Conservation (phyloP, 35 echinoderm and acorn worm genomes). For the Diadema setosum region DNA sequence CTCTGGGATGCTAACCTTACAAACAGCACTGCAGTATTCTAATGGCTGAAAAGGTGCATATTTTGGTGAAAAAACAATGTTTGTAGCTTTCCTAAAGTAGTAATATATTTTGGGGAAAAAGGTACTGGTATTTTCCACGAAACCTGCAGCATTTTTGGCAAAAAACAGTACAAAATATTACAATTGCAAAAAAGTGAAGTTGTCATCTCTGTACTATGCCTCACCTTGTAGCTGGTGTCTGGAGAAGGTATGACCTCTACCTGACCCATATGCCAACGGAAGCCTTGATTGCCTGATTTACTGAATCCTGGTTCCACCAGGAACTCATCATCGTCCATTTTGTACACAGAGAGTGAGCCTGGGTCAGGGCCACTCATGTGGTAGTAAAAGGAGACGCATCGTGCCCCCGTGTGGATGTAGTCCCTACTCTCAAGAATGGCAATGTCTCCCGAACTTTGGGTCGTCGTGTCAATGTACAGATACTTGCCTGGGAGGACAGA, state of each 20-base stretch:
- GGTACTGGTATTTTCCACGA: too few relatives aligned
- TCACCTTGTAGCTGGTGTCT: slow-evolving; percentile 32
- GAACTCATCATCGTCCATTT: slow-evolving; percentile 60
- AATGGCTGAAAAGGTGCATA: not conserved
- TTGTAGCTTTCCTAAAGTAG: not conserved
- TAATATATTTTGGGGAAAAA: not conserved
- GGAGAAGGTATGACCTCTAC: slow-evolving; percentile 31
- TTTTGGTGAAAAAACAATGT: not conserved
- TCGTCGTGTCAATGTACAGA: not conserved
- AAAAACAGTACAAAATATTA: too few relatives aligned
- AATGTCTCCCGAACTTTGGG: not conserved
- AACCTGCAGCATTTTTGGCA: too few relatives aligned
- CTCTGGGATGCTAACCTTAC: not conserved
- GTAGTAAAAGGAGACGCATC: slow-evolving; percentile 86
- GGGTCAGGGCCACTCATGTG: slow-evolving; percentile 68
- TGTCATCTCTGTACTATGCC: not conserved
- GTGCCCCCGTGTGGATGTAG: not conserved
- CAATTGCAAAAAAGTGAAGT: not conserved
- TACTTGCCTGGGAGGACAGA: not conserved
- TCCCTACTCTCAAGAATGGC: not conserved
- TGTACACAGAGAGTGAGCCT: slow-evolving; percentile 74
- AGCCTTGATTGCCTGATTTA: slow-evolving; percentile 70
- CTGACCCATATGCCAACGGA: slow-evolving; percentile 56
- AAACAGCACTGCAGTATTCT: too few relatives aligned
- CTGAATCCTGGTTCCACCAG: slow-evolving; percentile 69